Percentiles rank a stretch among this genome's conserved stretches.
Conservation (phyloP, 2,888 invertebrate genomes). For the Limenitis camilla region DNA sequence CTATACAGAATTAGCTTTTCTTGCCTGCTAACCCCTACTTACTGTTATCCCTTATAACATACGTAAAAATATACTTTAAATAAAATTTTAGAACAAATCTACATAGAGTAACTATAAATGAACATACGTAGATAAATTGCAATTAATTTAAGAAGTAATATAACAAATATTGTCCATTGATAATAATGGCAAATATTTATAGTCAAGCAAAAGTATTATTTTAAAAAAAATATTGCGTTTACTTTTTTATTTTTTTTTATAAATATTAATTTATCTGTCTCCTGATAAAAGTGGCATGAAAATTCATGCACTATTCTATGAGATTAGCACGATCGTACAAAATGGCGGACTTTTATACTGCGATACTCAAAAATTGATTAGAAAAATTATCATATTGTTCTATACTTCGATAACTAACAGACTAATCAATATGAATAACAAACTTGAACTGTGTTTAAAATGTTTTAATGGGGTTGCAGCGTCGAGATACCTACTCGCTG, state of each 20-base stretch:
- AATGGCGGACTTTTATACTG: too few species aligned
- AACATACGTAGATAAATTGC: too few species aligned
- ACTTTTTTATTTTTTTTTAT: too few species aligned
- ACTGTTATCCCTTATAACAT: slow-evolving; percentile 18
- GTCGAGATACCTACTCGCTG: slow-evolving; percentile 74
- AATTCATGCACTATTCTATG: too few species aligned
- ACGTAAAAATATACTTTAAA: slow-evolving; percentile 1
- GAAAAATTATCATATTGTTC: background rate
- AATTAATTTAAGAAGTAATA: too few species aligned
- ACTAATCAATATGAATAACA: slow-evolving; percentile 43
- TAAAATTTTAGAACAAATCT: background rate
- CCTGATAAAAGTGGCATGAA: too few species aligned
- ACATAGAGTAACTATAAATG: background rate
- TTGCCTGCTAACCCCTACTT: slow-evolving; percentile 30
- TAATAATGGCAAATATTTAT: too few species aligned
- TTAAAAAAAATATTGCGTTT: too few species aligned
- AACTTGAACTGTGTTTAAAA: slow-evolving; percentile 54
- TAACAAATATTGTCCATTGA: too few species aligned
- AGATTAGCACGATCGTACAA: too few species aligned
- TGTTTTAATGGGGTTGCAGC: slow-evolving; percentile 74
- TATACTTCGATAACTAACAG: slow-evolving; percentile 38
- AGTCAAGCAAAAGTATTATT: too few species aligned
- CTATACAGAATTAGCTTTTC: slow-evolving; percentile 27
- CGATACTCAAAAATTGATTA: background rate
- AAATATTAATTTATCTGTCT: too few species aligned